Base-by-base conservation (phyloP, 2,888 invertebrate species). In the Pseudeuparius sepicola region DNA sequence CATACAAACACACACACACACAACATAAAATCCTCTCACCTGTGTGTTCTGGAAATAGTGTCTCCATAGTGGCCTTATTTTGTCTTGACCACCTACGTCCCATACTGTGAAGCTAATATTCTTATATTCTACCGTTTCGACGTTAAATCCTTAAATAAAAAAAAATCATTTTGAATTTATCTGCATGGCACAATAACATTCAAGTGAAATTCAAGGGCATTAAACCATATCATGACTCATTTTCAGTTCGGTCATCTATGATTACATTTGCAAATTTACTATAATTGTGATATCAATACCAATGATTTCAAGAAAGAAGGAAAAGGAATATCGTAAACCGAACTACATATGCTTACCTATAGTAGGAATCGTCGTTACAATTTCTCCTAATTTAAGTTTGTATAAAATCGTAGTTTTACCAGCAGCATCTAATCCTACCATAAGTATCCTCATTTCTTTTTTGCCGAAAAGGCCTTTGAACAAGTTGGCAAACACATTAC, bases 351-450 rank as follows among this genome's bases (percentile, higher is more conserved):
- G 72, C 81, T 78, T 64, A 90, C 92, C 96, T 75, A 97, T 97
- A 58, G 96, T 97, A 61, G 97, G 97, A 73, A 97, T 97, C 63
- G 97, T 97, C 65, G 96, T 96, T 64, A 97, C 96, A 75, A 96
- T 96, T 85, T 97, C 96, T 66, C 96, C 96, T 77, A 97, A 79
- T 80, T 97, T 97, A 66, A 97, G 81, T 83, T 97, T 97, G 78
- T 96, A 96, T 71, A 97, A 77, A 72, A 97, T 97, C 70, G 96
- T 97, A 63, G 97, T 97, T 83, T 97, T 97, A 77, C 97, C 97
- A 72, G 97, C 97, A 61, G 96, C 96, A 77, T 97, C 96, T 64
- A 94, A 78, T 64, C 93, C 93, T 55, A 94, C 93, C 96, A 97
- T 97, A 71, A 97, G 75, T 80, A 97, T 96, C 76, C 98, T 86